Conservation (phyloP, 2,113 vertebrate genomes). For the Chionis minor region DNA sequence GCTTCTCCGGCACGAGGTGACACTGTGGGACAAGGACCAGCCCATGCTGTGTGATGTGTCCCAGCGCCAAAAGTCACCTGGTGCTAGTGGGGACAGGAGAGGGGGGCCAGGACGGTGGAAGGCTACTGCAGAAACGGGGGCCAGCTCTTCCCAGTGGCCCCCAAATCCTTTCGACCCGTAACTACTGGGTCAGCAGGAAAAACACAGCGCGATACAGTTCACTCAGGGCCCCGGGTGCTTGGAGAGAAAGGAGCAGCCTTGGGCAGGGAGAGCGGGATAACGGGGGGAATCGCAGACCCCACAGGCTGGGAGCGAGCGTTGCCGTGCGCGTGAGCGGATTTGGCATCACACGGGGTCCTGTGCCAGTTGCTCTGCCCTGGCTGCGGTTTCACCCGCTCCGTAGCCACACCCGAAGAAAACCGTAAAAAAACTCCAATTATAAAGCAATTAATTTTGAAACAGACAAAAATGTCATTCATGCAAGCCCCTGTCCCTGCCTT, state of each 20-base stretch:
- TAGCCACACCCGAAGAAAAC: background rate
- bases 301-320: accelerated
- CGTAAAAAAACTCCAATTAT: accelerated
- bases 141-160: background rate
- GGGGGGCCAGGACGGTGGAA: background rate
- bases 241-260: background rate
- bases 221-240: accelerated
- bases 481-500: accelerated
- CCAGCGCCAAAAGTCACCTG: no score
- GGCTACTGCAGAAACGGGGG: background rate
- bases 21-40: no score
- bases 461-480: accelerated
- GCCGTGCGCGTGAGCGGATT: accelerated
- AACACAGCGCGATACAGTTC: accelerated
- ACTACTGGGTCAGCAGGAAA: background rate
- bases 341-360: background rate
- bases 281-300: accelerated
- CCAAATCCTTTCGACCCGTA: background rate
- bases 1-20: no score
- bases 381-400: accelerated
- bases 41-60: no score
- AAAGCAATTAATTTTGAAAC: accelerated
- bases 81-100: no score
- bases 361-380: background rate
- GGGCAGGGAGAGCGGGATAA: background rate